phyloP scores from a whole-genome alignment of 2,113 vertebrate species.

The Bos indicus region DNA sequence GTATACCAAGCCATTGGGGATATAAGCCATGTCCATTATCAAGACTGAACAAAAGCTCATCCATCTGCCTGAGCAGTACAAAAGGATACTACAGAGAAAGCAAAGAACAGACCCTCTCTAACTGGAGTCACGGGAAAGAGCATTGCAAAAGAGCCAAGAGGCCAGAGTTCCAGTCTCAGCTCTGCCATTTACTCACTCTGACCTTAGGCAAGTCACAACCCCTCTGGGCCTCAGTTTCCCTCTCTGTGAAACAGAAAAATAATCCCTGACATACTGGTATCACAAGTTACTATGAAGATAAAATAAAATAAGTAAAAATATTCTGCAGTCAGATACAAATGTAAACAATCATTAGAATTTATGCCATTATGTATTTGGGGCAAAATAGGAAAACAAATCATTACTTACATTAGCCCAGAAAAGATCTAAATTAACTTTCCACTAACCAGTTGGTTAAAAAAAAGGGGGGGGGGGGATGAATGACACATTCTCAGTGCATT shows the following conservation, averaged over 20 bases:
- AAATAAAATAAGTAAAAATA: background rate
- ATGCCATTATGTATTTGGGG: background rate
- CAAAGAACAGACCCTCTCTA: background rate
- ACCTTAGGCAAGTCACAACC: background rate
- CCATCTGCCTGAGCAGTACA: conserved; percentile 41
- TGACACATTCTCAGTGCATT: background rate
- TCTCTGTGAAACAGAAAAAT: background rate
- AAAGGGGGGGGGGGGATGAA: background rate
- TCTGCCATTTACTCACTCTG: background rate
- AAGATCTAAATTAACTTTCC: background rate
- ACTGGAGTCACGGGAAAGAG: background rate
- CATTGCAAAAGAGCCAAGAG: background rate
- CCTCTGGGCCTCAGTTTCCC: background rate
- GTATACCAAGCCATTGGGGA: conserved; percentile 26
- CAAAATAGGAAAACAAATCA: conserved; percentile 13
- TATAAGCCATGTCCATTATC: conserved; percentile 41
- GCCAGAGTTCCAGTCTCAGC: background rate
- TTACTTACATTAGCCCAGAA: background rate
- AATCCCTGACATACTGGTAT: background rate
- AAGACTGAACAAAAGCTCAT: conserved; percentile 46
- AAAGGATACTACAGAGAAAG: background rate
- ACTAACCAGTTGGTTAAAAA: background rate
- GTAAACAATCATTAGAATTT: background rate
- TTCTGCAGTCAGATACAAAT: background rate
- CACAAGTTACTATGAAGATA: background rate